Evolutionary conservation across 2,888 invertebrate species (phyloP).

Genomic region (Drosophila paramelanica): DNA sequence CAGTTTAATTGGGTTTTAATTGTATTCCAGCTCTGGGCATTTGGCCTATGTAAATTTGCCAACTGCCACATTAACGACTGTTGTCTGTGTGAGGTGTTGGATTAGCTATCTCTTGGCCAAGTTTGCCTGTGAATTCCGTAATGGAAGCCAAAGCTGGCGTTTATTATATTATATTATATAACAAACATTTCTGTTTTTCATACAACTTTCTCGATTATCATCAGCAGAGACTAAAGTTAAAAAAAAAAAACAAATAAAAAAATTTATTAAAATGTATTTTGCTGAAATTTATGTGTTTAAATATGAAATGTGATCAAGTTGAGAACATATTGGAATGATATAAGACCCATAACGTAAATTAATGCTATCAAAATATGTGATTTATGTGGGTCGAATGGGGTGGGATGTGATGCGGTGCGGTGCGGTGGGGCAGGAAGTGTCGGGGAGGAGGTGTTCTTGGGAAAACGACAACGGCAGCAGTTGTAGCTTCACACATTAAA

Average conservation of each 20-base stretch:
- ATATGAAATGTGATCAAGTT: slow-evolving; percentile 45
- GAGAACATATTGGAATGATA: slow-evolving; percentile 72
- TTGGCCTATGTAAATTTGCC: slow-evolving; percentile 56
- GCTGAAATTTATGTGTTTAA: slow-evolving; percentile 38
- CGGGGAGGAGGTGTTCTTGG: slow-evolving; percentile 32
- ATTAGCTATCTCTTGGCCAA: slow-evolving; percentile 3
- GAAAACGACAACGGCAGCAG: slow-evolving; percentile 76
- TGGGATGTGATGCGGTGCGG: not conserved
- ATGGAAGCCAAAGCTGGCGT: not conserved
- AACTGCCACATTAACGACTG: slow-evolving; percentile 43
- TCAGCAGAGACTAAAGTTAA: not conserved
- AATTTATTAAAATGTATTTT: slow-evolving; percentile 27
- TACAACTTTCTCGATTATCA: not conserved
- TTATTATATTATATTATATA: too few species aligned
- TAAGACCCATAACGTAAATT: slow-evolving; percentile 55
- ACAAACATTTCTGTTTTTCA: not conserved
- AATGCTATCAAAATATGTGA: slow-evolving; percentile 67
- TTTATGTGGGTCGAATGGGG: slow-evolving; percentile 48
- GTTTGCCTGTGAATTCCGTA: not conserved
- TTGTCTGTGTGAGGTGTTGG: slow-evolving; percentile 9
- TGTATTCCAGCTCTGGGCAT: slow-evolving; percentile 51
- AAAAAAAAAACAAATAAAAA: slow-evolving; percentile 1
- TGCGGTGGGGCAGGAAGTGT: not conserved
- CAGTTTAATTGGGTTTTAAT: slow-evolving; percentile 71
- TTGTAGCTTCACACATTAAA: slow-evolving; percentile 79